Base-by-base conservation (phyloP, 2,797 vertebrate species). In the Ctenochaetus hawaiiensis region DNA sequence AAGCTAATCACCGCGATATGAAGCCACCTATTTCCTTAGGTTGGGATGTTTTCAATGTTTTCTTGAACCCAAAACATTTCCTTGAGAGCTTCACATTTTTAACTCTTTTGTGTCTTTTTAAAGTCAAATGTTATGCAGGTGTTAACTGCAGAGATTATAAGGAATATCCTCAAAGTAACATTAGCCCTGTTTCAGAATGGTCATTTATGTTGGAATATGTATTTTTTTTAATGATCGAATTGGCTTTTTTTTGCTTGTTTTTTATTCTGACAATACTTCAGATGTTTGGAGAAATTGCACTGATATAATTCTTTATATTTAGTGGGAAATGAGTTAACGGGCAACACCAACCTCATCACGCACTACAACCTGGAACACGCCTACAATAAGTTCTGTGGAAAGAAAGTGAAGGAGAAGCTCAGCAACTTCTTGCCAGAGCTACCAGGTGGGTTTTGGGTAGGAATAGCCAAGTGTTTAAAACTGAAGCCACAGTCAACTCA, bases 361-460 rank as follows among this genome's bases (percentile, higher is more conserved):
- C 97, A 99, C 90, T 99, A 99, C 91, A 99, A 96, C 88, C 91
- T 99, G 92, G 98, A 99, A 62, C 97, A 99, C 45, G 96, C 97
- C 37, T 99, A 98, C 93, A 97, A 98, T 88, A 99, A 98, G 61
- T 99, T 99, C 92, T 99, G 98, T 63, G 97, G 98, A 7, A 99
- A 99, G 93, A 99, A 99, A 79, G 97, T 99, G 89, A 99, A 99
- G 83, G 98, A 99, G 89, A 99, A 99, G 78, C 96, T 99, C 77
- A 99, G 98, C 90, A 99, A 99, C 94, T 99, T 99, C 79, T 93
- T 99, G 43, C 98, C 98, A 1, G 98, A 99, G 91, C 91, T 99
- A 88, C 98, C 98, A 68, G 98, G 96, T 96, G 43, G 51, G 90
- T 76, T 17, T 8, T 17, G 7, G 1, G 0, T 12, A 12, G 26